Base-by-base conservation (phyloP, 2,797 vertebrate genomes). In the Linurgus olivaceus region DNA sequence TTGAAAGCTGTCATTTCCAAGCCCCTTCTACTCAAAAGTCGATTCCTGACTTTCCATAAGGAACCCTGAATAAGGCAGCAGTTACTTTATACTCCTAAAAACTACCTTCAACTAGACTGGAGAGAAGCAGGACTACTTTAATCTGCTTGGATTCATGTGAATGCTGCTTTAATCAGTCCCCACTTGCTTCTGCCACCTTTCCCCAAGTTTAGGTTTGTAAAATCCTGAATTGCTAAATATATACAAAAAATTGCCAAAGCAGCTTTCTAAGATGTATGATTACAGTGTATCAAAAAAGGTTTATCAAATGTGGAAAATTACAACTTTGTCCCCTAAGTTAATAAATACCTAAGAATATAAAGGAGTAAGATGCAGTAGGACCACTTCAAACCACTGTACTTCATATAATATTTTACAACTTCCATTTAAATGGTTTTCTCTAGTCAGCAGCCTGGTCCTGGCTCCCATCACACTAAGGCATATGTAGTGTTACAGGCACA, bases 1-100 rank as follows among this genome's bases (percentile, higher is more conserved):
- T 12, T 29, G 55, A 62, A 94, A 88, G 89, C 70, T 91, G 73
- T 88, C 58, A 62, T 79, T 85, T 91, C 78, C 62, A 93, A 93
- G 82, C 51, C 47, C 44, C 62, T 91, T 83, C n/a, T 58, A 57
- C 58, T 72, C 37, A 50, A 42, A 91, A 59, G 47, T 2, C 55
- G 37, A 45, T 48, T 86, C 45, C 67, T 63, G 77, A 86, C 37
- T 78, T 70, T 4, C 0, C 9, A 86, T 72, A 77, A 86, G 58
- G 44, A 91, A 18, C 15, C 13, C 44, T 37, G 33, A 89, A 59
- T 44, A 83, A 78, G 45, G 20, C 25, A 88, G 50, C 31, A 42
- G 66, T 55, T 91, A 50, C 10, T 81, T 70, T 72, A 59, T 33
- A 21, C 12, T 88, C 51, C 50, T 65, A 58, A 68, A 81, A 92